These are phyloP conservation scores for Melanostigma gelatinosum DNA, from an alignment of 2,113 vertebrate species.

Conservation along the genomic window DNA sequence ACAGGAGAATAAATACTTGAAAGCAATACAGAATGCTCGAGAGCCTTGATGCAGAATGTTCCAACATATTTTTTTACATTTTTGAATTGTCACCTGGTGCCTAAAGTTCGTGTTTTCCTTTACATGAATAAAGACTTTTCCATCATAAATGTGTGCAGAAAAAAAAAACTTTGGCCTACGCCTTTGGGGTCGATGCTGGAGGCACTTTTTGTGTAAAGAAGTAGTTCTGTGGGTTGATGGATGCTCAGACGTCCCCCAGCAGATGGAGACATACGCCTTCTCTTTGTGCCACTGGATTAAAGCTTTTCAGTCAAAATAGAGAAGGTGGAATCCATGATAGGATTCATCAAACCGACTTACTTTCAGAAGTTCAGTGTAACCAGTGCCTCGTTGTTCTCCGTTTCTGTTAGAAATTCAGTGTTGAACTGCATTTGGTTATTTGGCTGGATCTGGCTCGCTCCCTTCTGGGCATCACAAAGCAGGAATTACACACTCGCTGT, in stretches of 20 bases:
- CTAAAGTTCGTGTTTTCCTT: neutral
- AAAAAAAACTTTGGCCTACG: neutral
- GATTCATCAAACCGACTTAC: neutral
- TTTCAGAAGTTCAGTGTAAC: conserved; percentile 6
- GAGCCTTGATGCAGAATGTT: neutral
- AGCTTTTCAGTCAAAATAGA: neutral
- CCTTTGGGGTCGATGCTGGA: neutral
- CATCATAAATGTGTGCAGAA: neutral
- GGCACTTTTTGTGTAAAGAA: neutral
- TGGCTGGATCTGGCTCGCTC: conserved; percentile 22
- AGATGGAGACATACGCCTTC: conserved; percentile 51
- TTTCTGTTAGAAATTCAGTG: conserved; percentile 19
- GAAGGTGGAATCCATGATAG: neutral
- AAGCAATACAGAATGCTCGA: neutral
- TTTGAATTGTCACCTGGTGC: neutral
- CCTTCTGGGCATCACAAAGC: conserved; percentile 61
- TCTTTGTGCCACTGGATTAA: neutral
- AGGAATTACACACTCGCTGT: conserved; percentile 52
- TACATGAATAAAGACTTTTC: neutral
- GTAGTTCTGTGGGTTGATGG: neutral
- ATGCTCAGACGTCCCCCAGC: conserved; percentile 28
- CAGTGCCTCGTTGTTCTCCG: neutral
- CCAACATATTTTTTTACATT: neutral
- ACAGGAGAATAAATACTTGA: neutral
- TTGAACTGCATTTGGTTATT: conserved; percentile 39